phyloP scores from a whole-genome alignment of 2,888 invertebrate genomes.

The Neoaliturus tenellus region DNA sequence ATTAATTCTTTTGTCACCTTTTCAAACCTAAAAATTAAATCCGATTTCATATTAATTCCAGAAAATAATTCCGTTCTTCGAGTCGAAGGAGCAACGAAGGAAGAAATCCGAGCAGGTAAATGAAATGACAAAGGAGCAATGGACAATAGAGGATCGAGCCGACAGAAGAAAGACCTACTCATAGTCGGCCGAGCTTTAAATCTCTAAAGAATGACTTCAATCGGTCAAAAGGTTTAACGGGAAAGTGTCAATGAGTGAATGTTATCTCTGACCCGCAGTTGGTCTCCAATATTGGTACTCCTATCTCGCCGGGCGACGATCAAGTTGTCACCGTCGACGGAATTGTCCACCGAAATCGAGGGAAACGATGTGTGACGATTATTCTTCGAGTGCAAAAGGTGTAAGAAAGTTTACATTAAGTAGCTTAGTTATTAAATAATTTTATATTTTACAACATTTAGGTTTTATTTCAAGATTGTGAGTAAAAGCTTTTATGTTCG shows the following conservation, averaged over 20 bases:
- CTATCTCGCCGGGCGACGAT: neutral
- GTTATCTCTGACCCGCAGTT: neutral
- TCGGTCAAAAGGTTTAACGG: slow-evolving; percentile 18
- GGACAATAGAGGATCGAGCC: slow-evolving; percentile 10
- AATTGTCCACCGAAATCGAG: neutral
- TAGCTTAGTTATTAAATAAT: no score
- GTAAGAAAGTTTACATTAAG: no score
- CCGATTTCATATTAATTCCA: neutral
- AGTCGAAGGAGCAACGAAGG: neutral
- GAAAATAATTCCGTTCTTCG: neutral
- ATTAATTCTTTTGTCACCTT: no score
- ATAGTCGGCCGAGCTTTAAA: neutral
- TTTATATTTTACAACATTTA: no score
- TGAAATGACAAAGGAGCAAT: slow-evolving; percentile 21
- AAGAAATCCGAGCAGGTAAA: slow-evolving; percentile 30
- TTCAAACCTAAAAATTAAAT: no score
- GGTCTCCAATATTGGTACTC: neutral
- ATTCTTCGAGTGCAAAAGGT: no score
- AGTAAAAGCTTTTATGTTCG: no score
- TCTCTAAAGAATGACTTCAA: slow-evolving; percentile 5
- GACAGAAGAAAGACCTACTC: neutral
- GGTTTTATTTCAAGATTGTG: no score
- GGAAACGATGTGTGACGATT: no score
- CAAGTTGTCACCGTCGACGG: neutral
- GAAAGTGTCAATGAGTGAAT: slow-evolving; percentile 24